Conservation (phyloP, 2,888 invertebrate genomes). For the Mimas tiliae region DNA sequence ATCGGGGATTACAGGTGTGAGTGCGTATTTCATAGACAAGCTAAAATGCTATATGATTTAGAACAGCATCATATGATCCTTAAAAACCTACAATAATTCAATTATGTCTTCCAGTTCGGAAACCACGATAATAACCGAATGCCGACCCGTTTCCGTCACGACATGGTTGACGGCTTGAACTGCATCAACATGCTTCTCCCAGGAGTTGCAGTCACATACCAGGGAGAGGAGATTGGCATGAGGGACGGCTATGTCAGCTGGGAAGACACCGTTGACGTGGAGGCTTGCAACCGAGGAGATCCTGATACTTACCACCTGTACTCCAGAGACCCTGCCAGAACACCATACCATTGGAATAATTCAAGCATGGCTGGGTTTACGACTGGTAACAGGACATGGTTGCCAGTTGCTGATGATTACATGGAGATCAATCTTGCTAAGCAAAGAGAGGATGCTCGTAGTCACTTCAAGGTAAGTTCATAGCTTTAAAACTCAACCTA, state of each 20-base stretch:
- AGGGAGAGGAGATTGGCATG: slow-evolving; percentile 93
- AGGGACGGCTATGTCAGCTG: slow-evolving; percentile 84
- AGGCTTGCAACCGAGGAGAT: slow-evolving; percentile 82
- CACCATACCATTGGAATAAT: slow-evolving; percentile 88
- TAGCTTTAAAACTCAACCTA: not conserved
- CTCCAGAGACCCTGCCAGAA: slow-evolving; percentile 86
- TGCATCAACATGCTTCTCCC: slow-evolving; percentile 89
- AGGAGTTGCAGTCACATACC: slow-evolving; percentile 92
- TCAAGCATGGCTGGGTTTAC: slow-evolving; percentile 86
- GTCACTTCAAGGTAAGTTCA: slow-evolving; percentile 76
- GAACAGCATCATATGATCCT: too few relatives aligned
- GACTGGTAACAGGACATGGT: slow-evolving; percentile 83
- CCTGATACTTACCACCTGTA: slow-evolving; percentile 78
- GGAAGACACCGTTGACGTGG: slow-evolving; percentile 84
- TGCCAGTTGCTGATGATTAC: slow-evolving; percentile 87
- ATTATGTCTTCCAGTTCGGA: slow-evolving; percentile 79
- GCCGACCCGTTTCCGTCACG: slow-evolving; percentile 85
- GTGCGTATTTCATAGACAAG: too few relatives aligned
- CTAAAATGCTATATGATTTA: too few relatives aligned
- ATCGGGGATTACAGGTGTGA: too few relatives aligned
- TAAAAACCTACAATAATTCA: not conserved
- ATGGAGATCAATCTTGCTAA: slow-evolving; percentile 82
- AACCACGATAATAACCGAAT: slow-evolving; percentile 88
- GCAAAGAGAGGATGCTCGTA: slow-evolving; percentile 76
- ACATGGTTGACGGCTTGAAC: slow-evolving; percentile 88